Base-by-base conservation (phyloP, 2,113 vertebrate genomes). In the Lophochroa leadbeateri region DNA sequence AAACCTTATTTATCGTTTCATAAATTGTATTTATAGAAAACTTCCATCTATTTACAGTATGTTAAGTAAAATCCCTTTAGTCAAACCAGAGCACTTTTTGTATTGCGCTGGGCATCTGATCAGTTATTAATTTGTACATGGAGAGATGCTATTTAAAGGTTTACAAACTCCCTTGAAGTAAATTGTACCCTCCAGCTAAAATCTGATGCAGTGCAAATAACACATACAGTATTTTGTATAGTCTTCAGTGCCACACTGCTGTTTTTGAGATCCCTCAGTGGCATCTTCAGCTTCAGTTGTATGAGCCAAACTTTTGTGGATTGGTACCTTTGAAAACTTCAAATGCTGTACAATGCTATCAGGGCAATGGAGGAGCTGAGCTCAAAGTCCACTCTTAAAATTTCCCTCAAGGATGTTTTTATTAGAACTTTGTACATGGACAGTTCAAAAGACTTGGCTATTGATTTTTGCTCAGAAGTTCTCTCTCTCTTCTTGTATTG, bases 381-480 rank as follows among this genome's bases (percentile, higher is more conserved):
- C 97, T 97, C 95, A 91, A 96, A 97, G 97, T 97, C 97, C 97
- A 96, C 96, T 97, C 96, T 97, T 97, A 96, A 97, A 98, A 97
- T 97, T 95, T 94, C 95, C 96, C 97, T 98, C 95, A 95, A 98
- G 97, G 97, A 97, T 97, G 94, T 97, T 97, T 97, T 97, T 96
- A 97, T 98, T 95, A 98, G 97, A 96, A 98, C 97, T 95, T 97
- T 97, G 98, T 98, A 95, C 96, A 95, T 85, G 97, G 97, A 91
- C 96, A 97, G 97, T 97, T 97, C 97, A 98, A 97, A 98, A 97
- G 97, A 94, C 92, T 92, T 49, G 78, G 82, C 81, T 96, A 98
- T 98, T 97, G 97, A 98, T 98, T 98, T 98, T 97, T 97, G 95
- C 96, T 98, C 96, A 97, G 96, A 98, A 97, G 96, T 97, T 96